phyloP scores from a whole-genome alignment of 2,113 vertebrate species.

The Coptodon bakossiorum region DNA sequence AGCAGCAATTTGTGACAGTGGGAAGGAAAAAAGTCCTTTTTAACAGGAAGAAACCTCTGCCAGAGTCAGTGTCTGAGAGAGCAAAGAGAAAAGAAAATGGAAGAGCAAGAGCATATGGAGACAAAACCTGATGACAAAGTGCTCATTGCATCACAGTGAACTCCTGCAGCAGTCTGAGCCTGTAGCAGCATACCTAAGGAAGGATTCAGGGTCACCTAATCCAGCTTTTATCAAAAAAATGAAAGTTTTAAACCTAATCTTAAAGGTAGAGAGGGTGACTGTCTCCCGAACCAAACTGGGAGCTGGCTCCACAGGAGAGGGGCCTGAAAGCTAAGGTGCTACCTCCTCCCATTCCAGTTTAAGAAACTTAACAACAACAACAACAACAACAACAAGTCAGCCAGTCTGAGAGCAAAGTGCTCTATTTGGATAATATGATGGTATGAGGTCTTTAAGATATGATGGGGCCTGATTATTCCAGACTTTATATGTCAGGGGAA shows the following conservation, averaged over 20 bases:
- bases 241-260: not conserved
- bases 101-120: no score
- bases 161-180: no score
- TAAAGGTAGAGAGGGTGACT: not conserved
- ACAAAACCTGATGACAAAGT: no score
- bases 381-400: not conserved
- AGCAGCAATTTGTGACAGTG: not conserved
- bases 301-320: not conserved
- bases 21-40: not conserved
- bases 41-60: not conserved
- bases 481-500: not conserved
- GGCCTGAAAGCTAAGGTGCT: not conserved
- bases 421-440: not conserved
- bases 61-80: no score
- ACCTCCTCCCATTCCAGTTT: not conserved
- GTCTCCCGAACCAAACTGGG: not conserved
- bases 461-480: not conserved
- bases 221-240: not conserved
- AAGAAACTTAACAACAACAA: not conserved
- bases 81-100: no score
- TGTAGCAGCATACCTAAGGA: no score
- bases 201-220: no score
- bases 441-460: not conserved
- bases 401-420: not conserved
- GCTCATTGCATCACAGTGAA: no score